Base-by-base conservation (phyloP, 2,888 invertebrate genomes). In the Malthinus seriepunctatus region DNA sequence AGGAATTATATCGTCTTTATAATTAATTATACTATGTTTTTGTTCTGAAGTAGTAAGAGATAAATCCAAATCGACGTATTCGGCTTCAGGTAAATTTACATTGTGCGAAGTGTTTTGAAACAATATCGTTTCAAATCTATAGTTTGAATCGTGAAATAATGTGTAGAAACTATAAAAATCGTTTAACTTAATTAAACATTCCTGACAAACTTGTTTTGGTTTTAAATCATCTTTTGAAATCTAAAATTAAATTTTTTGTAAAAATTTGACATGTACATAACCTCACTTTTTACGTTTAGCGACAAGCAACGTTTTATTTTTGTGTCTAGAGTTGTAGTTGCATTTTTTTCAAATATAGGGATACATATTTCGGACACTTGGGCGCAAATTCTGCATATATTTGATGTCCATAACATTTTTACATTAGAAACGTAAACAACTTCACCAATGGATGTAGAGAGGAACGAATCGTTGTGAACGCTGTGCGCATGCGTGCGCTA, bases 241-340 rank as follows among this genome's bases (percentile, higher is more conserved):
- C 78, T 78, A 59, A 37, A 74, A 67, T 8, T 14, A 37, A 8
- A 48, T 45, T 45, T 8, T 11, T 52, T 14, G 23, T 32, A 34
- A 51, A 54, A 42, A 12, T 47, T 49, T 47, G 12, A 37, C 31
- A 23, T 9, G 37, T n/a, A 15, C 37, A 35, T 53, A 54, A 56
- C 51, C 49, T 46, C 11, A 39, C 8, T 44, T 33, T 32, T n/a
- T 71, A 78, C 79, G 52, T 71, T 66, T 45, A 78, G 63, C 14
- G 76, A 72, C 37, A 78, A 67, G 63, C 76, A 78, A 68, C 76
- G 76, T 62, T 72, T 76, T 9, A 79, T 74, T 70, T 78, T 79
- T 37, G 69, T 59, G 54, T 76, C 75, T 31, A 79, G 63, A 47
- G 71, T 71, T 51, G 67, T 65, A 23, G 65, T 68, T 23, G 62